phyloP scores from a whole-genome alignment of 2,888 invertebrate species.

The Dolichomitus sp. region DNA sequence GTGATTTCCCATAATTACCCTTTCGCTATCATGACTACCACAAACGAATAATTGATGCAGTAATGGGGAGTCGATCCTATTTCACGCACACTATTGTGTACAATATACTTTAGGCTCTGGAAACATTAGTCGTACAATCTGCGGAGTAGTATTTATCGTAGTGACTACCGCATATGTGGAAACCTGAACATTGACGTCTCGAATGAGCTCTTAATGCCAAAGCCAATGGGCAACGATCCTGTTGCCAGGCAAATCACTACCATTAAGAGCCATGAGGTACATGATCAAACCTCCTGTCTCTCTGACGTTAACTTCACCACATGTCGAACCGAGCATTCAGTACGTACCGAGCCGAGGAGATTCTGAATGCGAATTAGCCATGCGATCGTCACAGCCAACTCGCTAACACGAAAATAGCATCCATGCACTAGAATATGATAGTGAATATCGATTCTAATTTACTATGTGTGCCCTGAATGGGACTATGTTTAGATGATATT shows the following conservation, averaged over 20 bases:
- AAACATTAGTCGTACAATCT: neutral
- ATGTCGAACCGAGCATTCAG: too few species aligned
- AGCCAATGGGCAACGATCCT: neutral
- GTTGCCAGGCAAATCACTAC: neutral
- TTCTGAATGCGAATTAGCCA: too few species aligned
- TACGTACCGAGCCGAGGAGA: too few species aligned
- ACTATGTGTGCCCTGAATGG: too few species aligned
- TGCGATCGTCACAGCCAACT: too few species aligned
- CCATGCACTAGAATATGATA: too few species aligned
- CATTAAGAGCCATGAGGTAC: neutral
- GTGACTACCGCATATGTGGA: neutral
- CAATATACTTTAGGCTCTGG: neutral
- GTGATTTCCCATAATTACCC: conserved; percentile 21
- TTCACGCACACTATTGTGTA: neutral
- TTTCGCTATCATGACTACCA: neutral
- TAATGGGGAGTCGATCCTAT: neutral
- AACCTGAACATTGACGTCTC: neutral
- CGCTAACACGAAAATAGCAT: too few species aligned
- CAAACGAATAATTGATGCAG: neutral
- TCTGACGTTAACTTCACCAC: neutral
- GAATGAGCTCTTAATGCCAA: neutral
- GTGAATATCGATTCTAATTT: too few species aligned
- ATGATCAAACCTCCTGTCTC: neutral
- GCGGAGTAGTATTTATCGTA: neutral
- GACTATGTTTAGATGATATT: too few species aligned